These are phyloP conservation scores for Strigops habroptila DNA, from an alignment of 2,113 vertebrate genomes.

Conservation along the genomic window DNA sequence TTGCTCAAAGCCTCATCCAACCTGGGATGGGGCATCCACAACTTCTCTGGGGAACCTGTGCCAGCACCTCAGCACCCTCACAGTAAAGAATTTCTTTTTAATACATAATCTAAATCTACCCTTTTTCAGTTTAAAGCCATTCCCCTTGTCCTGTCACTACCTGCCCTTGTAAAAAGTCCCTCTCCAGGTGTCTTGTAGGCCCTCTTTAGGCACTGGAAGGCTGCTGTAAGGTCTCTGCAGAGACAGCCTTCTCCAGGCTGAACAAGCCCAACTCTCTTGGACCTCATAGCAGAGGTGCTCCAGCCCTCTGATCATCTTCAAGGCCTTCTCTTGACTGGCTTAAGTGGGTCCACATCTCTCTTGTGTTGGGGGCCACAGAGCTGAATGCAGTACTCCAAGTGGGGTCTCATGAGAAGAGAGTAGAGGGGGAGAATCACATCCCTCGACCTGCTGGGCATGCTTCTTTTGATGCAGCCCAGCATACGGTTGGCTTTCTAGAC, in stretches of 20 bases:
- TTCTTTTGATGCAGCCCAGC: background rate
- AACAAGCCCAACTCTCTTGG: background rate
- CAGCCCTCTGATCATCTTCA: background rate
- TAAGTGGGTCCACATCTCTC: background rate
- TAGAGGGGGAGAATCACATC: background rate
- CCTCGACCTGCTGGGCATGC: background rate
- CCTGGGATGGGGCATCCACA: background rate
- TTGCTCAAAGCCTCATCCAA: background rate
- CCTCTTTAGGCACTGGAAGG: background rate
- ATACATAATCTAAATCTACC: background rate
- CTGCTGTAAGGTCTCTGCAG: no score
- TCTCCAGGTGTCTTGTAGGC: background rate
- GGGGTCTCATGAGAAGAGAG: background rate
- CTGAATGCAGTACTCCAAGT: background rate
- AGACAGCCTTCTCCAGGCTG: background rate
- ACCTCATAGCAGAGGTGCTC: background rate
- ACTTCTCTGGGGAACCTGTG: background rate
- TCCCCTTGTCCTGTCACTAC: background rate
- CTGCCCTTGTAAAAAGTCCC: background rate
- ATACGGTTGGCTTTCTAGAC: background rate
- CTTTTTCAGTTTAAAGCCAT: background rate
- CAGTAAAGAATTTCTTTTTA: background rate
- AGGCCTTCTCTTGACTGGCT: background rate
- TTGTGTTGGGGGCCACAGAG: background rate
- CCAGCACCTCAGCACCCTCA: background rate